phyloP scores from a whole-genome alignment of 2,888 invertebrate species.

The Coelogynopora nodosa region DNA sequence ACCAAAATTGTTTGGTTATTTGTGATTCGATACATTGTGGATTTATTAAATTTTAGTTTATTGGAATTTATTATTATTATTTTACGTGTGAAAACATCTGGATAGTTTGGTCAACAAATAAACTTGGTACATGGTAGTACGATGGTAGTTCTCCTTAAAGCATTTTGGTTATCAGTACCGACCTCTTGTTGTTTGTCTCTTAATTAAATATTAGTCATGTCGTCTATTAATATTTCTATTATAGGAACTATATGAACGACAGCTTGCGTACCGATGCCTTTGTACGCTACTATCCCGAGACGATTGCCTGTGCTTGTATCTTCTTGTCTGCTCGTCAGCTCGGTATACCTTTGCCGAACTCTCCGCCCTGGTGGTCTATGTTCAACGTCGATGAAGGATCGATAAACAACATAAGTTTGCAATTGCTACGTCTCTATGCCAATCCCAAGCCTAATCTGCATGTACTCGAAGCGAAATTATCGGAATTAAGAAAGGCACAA shows the following conservation, averaged over 20 bases:
- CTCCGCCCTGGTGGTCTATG: conserved; percentile 81
- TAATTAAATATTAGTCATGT: neutral
- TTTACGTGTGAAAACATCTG: neutral
- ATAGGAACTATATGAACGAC: conserved; percentile 97
- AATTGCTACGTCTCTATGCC: conserved; percentile 78
- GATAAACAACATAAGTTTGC: conserved; percentile 76
- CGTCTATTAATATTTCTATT: conserved; percentile 49
- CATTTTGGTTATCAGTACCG: no score
- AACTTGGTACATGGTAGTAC: neutral
- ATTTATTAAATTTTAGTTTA: neutral
- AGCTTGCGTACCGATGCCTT: conserved; percentile 92
- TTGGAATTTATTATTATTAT: neutral
- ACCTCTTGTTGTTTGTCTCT: neutral
- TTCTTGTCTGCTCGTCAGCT: conserved; percentile 85
- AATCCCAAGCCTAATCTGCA: conserved; percentile 70
- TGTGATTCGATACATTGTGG: neutral
- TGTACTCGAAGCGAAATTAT: conserved; percentile 15
- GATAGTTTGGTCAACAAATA: neutral
- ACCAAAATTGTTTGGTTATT: neutral
- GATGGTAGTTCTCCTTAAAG: neutral
- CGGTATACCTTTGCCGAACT: conserved; percentile 77
- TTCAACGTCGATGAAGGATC: conserved; percentile 79
- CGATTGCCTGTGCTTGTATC: conserved; percentile 98
- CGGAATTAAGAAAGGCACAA: conserved; percentile 37
- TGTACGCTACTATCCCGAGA: conserved; percentile 88